Percentiles rank a stretch among this genome's conserved stretches.
Evolutionary conservation across 2,113 vertebrate genomes (phyloP).

Genomic region (Trichomycterus rosablanca): DNA sequence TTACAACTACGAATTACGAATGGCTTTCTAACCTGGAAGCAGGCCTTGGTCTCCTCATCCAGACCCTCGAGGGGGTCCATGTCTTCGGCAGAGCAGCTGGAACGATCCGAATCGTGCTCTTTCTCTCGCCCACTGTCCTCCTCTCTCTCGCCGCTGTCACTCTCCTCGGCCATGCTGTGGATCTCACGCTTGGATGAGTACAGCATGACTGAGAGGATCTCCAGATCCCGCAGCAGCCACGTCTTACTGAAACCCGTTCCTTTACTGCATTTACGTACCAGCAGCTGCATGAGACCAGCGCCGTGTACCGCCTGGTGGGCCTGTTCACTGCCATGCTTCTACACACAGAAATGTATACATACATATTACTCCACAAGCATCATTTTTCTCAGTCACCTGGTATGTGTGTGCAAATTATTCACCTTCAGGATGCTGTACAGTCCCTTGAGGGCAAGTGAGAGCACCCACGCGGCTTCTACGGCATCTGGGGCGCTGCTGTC

Average conservation of each 20-base stretch:
- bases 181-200: constrained; percentile 94
- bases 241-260: constrained; percentile 97
- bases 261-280: constrained; percentile 95
- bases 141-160: constrained; percentile 46
- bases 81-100: constrained; percentile 68
- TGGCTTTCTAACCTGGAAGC: constrained; percentile 79
- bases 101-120: constrained; percentile 75
- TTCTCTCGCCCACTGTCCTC: constrained; percentile 68
- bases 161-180: constrained; percentile 74
- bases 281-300: constrained; percentile 82
- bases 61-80: constrained; percentile 81
- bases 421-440: constrained; percentile 93
- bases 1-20: neutral
- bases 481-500: constrained; percentile 79
- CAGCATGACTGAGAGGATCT: constrained; percentile 95
- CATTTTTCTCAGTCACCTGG: too few relatives aligned
- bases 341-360: constrained; percentile 21
- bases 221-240: constrained; percentile 91
- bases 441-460: constrained; percentile 89
- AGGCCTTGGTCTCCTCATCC: constrained; percentile 94
- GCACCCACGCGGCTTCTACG: constrained; percentile 92
- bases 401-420: neutral
- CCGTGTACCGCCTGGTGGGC: constrained; percentile 80
- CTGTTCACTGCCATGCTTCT: constrained; percentile 83
- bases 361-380: neutral